Evolutionary conservation across 2,888 invertebrate species (phyloP).

Genomic region (Campaea margaritaria): DNA sequence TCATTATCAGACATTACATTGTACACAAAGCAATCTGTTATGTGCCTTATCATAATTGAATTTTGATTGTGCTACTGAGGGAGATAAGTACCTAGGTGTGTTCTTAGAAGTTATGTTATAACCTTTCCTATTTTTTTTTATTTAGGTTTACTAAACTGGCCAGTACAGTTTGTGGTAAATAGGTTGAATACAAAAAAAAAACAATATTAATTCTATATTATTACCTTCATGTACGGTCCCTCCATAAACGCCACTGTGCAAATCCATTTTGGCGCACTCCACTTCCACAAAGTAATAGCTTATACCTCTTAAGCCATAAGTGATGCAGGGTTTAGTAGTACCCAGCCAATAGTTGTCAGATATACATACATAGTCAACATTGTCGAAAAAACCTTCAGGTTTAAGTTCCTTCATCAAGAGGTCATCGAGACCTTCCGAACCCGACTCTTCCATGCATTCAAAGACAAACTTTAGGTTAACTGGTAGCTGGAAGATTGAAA

Average conservation of each 20-base stretch:
- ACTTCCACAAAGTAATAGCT: constrained; percentile 96
- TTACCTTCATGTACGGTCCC: constrained; percentile 93
- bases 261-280: constrained; percentile 94
- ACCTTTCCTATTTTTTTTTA: no score
- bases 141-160: no score
- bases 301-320: constrained; percentile 97
- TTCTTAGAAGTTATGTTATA: constrained; percentile 17
- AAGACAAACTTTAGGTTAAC: constrained; percentile 95
- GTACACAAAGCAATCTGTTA: constrained; percentile 24
- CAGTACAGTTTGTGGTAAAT: no score
- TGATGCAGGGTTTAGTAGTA: constrained; percentile 97
- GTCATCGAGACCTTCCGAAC: constrained; percentile 97
- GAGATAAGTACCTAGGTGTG: constrained; percentile 15
- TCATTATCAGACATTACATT: constrained; percentile 18
- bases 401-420: constrained; percentile 86
- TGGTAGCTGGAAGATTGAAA: constrained; percentile 80
- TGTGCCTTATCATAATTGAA: constrained; percentile 30
- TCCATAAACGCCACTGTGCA: constrained; percentile 98
- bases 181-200: no score
- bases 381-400: constrained; percentile 90
- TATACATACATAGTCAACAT: constrained; percentile 97
- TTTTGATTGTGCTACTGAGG: constrained; percentile 14
- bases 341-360: constrained; percentile 99
- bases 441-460: constrained; percentile 99
- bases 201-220: no score